Percentiles rank a stretch among this genome's conserved stretches.
Evolutionary conservation across 1,140 invertebrate genomes (phyloP).

Genomic region (Anoplolepis gracilipes): DNA sequence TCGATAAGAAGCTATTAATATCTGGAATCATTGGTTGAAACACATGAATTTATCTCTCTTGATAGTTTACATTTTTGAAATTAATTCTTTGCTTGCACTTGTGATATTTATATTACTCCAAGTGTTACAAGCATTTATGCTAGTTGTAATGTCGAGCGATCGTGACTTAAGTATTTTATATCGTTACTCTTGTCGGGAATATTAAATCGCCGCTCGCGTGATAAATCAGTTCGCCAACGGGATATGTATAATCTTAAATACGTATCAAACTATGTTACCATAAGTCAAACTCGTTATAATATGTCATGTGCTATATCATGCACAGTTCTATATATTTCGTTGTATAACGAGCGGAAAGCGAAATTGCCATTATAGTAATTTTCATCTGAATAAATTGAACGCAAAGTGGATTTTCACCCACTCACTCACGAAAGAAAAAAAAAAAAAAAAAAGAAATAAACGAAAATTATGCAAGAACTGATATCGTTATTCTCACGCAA

Average conservation of each 20-base stretch:
- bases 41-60: background rate
- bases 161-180: conserved; percentile 52
- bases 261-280: conserved; percentile 42
- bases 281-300: conserved; percentile 54
- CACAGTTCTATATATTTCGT: conserved; percentile 10
- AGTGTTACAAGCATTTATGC: background rate
- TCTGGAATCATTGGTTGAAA: background rate
- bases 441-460: background rate
- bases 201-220: conserved; percentile 46
- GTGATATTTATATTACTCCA: conserved; percentile 6
- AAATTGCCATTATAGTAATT: conserved; percentile 37
- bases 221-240: conserved; percentile 51
- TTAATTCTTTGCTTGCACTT: background rate
- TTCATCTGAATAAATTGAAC: conserved; percentile 40
- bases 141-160: conserved; percentile 22
- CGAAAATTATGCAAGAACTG: background rate
- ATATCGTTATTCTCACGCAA: conserved; percentile 32
- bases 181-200: conserved; percentile 36
- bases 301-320: conserved; percentile 35
- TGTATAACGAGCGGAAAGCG: conserved; percentile 31
- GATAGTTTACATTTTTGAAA: background rate
- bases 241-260: conserved; percentile 56
- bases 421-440: background rate
- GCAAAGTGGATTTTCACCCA: conserved; percentile 7
- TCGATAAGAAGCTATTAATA: conserved; percentile 5